These are phyloP conservation scores for Drosophila buzzatii DNA, from an alignment of 2,888 invertebrate species.

Conservation along the genomic window DNA sequence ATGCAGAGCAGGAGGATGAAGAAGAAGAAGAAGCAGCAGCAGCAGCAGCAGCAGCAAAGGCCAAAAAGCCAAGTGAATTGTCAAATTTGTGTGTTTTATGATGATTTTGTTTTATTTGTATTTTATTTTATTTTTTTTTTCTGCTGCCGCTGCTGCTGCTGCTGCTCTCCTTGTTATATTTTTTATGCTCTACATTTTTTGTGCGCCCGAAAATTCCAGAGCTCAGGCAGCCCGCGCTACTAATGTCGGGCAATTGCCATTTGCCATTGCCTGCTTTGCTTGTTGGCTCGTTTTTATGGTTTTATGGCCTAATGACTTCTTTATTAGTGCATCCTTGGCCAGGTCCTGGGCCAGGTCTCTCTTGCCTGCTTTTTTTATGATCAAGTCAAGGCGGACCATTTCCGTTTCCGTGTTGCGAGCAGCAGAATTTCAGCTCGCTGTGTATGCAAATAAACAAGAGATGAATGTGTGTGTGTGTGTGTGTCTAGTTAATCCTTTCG, in stretches of 20 bases:
- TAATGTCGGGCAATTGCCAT: constrained; percentile 69
- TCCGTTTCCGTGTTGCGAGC: constrained; percentile 65
- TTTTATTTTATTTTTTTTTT: background rate
- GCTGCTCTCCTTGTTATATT: constrained; percentile 78
- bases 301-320: constrained; percentile 80
- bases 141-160: constrained; percentile 3
- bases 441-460: constrained; percentile 64
- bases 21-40: background rate
- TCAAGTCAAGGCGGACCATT: constrained; percentile 30
- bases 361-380: constrained; percentile 26
- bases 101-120: constrained; percentile 54
- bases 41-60: constrained; percentile 5
- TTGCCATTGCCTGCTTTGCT: constrained; percentile 13
- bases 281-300: constrained; percentile 66
- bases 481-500: constrained; percentile 67
- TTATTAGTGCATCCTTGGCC: constrained; percentile 75
- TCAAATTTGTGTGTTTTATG: constrained; percentile 62
- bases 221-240: constrained; percentile 46
- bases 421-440: background rate
- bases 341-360: constrained; percentile 14
- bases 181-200: constrained; percentile 81
- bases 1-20: constrained; percentile 3
- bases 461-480: constrained; percentile 37
- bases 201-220: constrained; percentile 13
- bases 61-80: constrained; percentile 59